Base-by-base conservation (phyloP, 2,797 vertebrate species). In the Pseudomugil gertrudae region DNA sequence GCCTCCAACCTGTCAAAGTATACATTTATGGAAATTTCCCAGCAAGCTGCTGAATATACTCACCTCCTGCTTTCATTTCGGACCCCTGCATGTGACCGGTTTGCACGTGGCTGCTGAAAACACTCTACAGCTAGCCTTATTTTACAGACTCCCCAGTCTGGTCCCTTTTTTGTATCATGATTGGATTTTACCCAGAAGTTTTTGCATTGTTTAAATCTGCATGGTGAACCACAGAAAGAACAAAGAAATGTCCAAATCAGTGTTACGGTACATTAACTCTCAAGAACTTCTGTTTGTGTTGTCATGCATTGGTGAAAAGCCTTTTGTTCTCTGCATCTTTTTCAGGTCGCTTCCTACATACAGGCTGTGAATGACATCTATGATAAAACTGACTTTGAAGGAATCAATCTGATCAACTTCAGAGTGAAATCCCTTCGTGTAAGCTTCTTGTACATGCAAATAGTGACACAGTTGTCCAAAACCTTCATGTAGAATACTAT, bases 341-440 rank as follows among this genome's bases (percentile, higher is more conserved):
- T 32, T 35, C 83, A 95, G 94, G 87, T 96, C 3, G 74, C 92
- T 35, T 90, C 85, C 62, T 95, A 95, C 66, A 84, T 96, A 17
- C 86, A 35, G 73, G 92, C 90, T 10, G 92, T 95, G 38, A 96
- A 95, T 8, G 81, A 94, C 63, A 90, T 96, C 70, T 96, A 83
- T 2, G 84, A 94, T 78, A 92, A 89, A 6, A 89, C 87, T 29
- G 90, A 94, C 64, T 95, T 96, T 74, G 87, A 91, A 0, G 94
- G 90, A 48, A 90, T 95, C 61, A 81, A 90, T 50, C 63, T 94
- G 72, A 82, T 95, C 69, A 93, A 95, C 87, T 96, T 96, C 78
- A 93, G 90, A 93, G 93, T 95, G 40, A 95, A 95, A 87, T 90
- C 88, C 13, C 87, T 96, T 36, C 81, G 5, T 0, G 95, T 95